phyloP scores from a whole-genome alignment of 2,797 vertebrate genomes.

The Gymnocypris eckloni region DNA sequence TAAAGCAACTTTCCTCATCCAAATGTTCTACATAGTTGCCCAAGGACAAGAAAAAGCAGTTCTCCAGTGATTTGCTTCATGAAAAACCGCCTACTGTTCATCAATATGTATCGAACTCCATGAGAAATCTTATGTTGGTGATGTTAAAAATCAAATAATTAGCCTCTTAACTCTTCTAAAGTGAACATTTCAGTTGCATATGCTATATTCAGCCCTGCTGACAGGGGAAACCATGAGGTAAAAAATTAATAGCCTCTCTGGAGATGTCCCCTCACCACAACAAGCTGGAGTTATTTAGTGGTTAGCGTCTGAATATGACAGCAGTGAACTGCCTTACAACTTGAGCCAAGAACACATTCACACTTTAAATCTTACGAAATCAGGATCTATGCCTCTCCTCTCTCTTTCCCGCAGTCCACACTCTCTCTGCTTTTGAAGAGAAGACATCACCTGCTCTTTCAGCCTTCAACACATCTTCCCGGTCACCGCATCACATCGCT shows the following conservation, averaged over 20 bases:
- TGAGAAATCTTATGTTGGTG: neutral
- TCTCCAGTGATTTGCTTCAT: neutral
- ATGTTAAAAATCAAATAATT: constrained; percentile 23
- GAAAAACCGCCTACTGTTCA: neutral
- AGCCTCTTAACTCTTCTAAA: constrained; percentile 43
- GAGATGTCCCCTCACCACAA: constrained; percentile 49
- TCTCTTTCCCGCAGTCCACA: constrained; percentile 41
- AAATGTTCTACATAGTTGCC: neutral
- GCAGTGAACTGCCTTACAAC: constrained; percentile 47
- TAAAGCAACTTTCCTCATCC: neutral
- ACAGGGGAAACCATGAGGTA: constrained; percentile 46
- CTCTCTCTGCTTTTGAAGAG: constrained; percentile 30
- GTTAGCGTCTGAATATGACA: constrained; percentile 49
- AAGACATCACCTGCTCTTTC: constrained; percentile 39
- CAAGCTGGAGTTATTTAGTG: constrained; percentile 51
- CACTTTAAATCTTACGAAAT: constrained; percentile 39
- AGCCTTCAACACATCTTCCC: constrained; percentile 51
- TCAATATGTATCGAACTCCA: neutral
- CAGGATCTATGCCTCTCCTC: constrained; percentile 41
- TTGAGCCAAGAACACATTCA: constrained; percentile 53
- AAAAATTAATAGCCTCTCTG: constrained; percentile 50
- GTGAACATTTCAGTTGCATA: constrained; percentile 52
- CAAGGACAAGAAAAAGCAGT: neutral
- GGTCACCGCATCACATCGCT: constrained; percentile 51
- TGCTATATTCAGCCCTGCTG: constrained; percentile 45